A percentile compares a stretch with the other conserved stretches of the same genome.
phyloP scores from a whole-genome alignment of 2,113 vertebrate genomes.

The Gymnobelideus leadbeateri region DNA sequence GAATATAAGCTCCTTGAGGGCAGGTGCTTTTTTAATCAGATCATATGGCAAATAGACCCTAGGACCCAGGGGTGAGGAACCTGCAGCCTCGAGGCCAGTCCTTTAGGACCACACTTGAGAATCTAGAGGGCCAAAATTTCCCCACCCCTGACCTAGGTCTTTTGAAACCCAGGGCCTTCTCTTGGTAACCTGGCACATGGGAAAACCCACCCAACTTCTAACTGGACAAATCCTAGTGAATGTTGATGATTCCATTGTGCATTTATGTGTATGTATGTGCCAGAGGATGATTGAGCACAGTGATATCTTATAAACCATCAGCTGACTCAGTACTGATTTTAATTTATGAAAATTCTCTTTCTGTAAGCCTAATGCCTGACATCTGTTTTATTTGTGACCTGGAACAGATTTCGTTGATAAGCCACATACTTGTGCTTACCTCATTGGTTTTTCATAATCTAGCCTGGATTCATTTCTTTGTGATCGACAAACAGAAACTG shows the following conservation, averaged over 20 bases:
- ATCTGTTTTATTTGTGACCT: background rate
- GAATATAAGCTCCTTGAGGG: background rate
- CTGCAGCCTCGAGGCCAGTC: too few relatives aligned
- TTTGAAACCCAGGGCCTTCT: background rate
- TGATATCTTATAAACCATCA: background rate
- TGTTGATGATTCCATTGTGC: background rate
- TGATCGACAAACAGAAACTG: slow-evolving; percentile 34
- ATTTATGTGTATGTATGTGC: background rate
- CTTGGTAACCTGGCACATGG: background rate
- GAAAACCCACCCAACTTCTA: background rate
- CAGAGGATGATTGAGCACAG: background rate
- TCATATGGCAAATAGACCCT: background rate
- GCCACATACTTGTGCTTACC: background rate
- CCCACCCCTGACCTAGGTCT: background rate
- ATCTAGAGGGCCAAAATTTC: too few relatives aligned
- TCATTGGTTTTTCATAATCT: background rate
- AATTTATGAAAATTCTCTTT: slow-evolving; percentile 6
- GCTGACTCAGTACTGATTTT: background rate
- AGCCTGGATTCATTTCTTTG: background rate
- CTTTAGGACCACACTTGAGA: too few relatives aligned
- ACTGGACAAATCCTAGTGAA: background rate
- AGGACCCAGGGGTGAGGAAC: too few relatives aligned
- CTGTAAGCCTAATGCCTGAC: background rate
- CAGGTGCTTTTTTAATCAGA: background rate
- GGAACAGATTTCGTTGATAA: background rate